Conservation (phyloP, 1,140 invertebrate species). For the Zaprionus capensis region DNA sequence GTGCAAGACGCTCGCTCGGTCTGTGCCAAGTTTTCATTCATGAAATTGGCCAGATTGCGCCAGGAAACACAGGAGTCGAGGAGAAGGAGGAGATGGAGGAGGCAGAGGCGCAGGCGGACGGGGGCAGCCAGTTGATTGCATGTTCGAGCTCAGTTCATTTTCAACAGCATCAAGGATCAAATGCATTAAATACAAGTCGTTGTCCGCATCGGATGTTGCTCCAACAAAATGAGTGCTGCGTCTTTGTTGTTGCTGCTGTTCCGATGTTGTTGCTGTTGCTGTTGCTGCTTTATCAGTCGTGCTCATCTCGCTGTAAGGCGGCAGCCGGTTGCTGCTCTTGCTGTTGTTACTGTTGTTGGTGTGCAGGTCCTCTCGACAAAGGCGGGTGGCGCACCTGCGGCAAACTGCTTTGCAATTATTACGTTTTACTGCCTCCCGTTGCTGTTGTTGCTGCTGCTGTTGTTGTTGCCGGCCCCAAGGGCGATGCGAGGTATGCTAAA, state of each 20-base stretch:
- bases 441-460: constrained; percentile 35
- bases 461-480: constrained; percentile 36
- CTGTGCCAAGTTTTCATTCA: constrained; percentile 72
- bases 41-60: constrained; percentile 74
- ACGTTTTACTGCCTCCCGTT: constrained; percentile 65
- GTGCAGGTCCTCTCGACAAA: constrained; percentile 62
- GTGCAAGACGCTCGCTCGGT: constrained; percentile 45
- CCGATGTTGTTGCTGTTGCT: constrained; percentile 33
- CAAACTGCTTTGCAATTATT: constrained; percentile 82
- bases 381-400: constrained; percentile 80
- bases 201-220: constrained; percentile 68
- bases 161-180: constrained; percentile 83
- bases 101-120: neutral
- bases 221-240: constrained; percentile 5
- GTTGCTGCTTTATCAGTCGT: constrained; percentile 70
- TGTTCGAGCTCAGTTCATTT: constrained; percentile 81
- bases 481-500: constrained; percentile 73
- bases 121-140: constrained; percentile 68
- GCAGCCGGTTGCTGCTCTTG: constrained; percentile 37
- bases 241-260: constrained; percentile 31
- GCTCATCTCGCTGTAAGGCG: constrained; percentile 65
- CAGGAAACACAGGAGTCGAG: constrained; percentile 4
- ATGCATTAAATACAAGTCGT: constrained; percentile 80
- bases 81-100: neutral
- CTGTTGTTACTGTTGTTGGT: constrained; percentile 13